Percentiles rank a stretch among this genome's conserved stretches.
Evolutionary conservation across 2,888 invertebrate genomes (phyloP).

Genomic region (Ophion ellenae): DNA sequence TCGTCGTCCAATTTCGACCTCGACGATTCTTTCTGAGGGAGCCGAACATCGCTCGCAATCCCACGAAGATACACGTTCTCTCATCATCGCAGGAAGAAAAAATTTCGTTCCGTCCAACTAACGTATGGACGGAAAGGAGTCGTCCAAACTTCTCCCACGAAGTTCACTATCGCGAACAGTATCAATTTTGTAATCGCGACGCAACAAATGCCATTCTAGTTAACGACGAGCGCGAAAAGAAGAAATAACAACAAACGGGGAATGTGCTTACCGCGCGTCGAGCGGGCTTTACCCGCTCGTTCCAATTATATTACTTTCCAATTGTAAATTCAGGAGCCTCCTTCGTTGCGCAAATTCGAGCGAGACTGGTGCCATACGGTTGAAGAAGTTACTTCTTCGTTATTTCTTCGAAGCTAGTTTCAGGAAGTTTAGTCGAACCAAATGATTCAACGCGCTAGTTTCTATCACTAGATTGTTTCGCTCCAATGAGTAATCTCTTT

Average conservation of each 20-base stretch:
- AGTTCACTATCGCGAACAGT: constrained; percentile 15
- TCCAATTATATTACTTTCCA: constrained; percentile 26
- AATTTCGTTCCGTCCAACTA: constrained; percentile 47
- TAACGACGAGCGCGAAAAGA: not conserved
- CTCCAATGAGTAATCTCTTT: constrained; percentile 8
- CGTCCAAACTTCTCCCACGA: constrained; percentile 6
- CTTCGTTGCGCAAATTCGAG: not conserved
- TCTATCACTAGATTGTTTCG: constrained; percentile 31
- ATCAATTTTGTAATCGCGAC: constrained; percentile 25
- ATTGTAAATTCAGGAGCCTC: not conserved
- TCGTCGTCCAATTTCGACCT: constrained; percentile 76
- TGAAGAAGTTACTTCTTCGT: constrained; percentile 15
- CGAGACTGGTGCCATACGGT: constrained; percentile 23
- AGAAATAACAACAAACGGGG: not conserved
- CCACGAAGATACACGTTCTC: constrained; percentile 36
- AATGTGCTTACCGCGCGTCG: not conserved
- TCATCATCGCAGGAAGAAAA: constrained; percentile 41
- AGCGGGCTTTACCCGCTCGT: not conserved
- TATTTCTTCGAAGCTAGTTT: constrained; percentile 13
- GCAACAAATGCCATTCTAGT: not conserved
- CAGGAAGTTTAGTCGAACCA: constrained; percentile 15
- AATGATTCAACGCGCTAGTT: constrained; percentile 36
- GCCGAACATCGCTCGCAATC: not conserved
- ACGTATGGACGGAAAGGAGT: constrained; percentile 6
- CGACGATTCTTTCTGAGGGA: constrained; percentile 77